phyloP scores from a whole-genome alignment of 2,113 vertebrate genomes.

The Chaetura pelagica region DNA sequence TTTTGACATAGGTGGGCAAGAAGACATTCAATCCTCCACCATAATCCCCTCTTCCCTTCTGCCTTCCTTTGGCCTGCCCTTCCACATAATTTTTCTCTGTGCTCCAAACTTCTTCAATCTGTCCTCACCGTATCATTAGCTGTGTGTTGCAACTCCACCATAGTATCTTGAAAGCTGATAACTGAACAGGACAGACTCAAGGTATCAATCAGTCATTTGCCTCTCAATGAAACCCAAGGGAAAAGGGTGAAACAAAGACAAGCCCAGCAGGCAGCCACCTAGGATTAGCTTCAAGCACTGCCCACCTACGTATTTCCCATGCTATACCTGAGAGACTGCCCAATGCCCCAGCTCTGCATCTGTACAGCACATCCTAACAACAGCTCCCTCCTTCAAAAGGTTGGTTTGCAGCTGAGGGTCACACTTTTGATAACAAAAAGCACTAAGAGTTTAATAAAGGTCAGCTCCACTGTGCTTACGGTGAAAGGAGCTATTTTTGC shows the following conservation, averaged over 20 bases:
- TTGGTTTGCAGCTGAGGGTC: not conserved
- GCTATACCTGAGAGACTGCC: not conserved
- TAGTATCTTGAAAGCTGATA: rapidly evolving
- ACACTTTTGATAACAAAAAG: not conserved
- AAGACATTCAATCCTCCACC: not conserved
- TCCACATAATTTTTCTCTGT: no score
- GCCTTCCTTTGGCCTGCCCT: not conserved
- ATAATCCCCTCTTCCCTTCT: not conserved
- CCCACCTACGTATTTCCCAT: not conserved
- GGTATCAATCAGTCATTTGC: not conserved
- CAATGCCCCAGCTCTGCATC: not conserved
- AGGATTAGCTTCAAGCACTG: not conserved
- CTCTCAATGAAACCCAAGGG: rapidly evolving
- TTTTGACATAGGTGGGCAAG: not conserved
- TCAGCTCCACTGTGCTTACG: not conserved
- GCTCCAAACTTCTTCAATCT: not conserved
- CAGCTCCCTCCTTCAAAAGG: not conserved
- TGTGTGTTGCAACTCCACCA: not conserved
- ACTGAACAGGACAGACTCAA: not conserved
- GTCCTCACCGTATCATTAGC: not conserved
- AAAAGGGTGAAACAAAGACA: not conserved
- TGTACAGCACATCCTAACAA: not conserved
- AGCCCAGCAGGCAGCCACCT: not conserved
- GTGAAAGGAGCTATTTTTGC: not conserved
- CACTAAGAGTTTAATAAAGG: not conserved